Percentiles rank a stretch among this genome's conserved stretches.
These are phyloP conservation scores for Lypha dubia DNA, from an alignment of 2,888 invertebrate species.

Conservation along the genomic window DNA sequence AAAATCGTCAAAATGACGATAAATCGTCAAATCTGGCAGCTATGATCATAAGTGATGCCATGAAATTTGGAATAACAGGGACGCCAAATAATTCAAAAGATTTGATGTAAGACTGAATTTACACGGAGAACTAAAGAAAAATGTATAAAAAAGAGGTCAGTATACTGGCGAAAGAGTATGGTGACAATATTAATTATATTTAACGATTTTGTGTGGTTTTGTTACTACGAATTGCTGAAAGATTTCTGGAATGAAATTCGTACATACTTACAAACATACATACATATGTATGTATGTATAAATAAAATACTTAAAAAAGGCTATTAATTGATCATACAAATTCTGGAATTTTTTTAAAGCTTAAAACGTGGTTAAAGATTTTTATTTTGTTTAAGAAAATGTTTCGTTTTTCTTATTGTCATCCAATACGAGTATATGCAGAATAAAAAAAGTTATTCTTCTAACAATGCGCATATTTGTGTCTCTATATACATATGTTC, in stretches of 20 bases:
- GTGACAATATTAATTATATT: no score
- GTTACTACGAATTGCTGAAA: slow-evolving; percentile 13
- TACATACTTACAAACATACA: not conserved
- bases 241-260: slow-evolving; percentile 24
- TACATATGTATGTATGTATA: not conserved
- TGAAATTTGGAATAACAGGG: no score
- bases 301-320: not conserved
- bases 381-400: slow-evolving; percentile 56
- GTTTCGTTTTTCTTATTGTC: slow-evolving; percentile 60
- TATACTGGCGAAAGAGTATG: no score
- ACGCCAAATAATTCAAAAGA: no score
- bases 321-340: slow-evolving; percentile 66
- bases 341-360: slow-evolving; percentile 52
- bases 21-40: no score
- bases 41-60: no score
- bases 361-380: slow-evolving; percentile 60
- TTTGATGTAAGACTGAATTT: no score
- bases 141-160: no score
- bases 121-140: no score
- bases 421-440: slow-evolving; percentile 58
- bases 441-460: slow-evolving; percentile 47
- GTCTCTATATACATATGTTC: no score
- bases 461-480: slow-evolving; percentile 52
- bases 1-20: no score
- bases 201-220: no score